Evolutionary conservation across 2,888 invertebrate genomes (phyloP), one percentile per base, ranked within the genome.

Genomic region (Calameuta pallipes): DNA sequence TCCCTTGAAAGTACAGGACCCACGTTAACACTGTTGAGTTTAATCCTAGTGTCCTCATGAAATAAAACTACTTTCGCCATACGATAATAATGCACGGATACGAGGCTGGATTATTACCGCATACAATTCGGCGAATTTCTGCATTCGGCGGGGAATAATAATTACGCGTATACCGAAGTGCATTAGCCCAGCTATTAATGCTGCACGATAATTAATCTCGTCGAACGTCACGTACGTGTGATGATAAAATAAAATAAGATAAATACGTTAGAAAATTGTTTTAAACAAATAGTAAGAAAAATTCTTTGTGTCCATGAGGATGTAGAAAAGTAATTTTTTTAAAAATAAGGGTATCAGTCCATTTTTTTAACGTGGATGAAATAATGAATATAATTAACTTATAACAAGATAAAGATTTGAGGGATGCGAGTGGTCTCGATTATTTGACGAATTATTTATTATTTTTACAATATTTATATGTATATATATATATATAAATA

Each of bases 401-500:
- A 23, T 9, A 56, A 56, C 23, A 56, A 23, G 9, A 6, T 2
- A 23, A 56, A 23, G 23, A 23, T 56, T 56, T 23, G 41, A 56
- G 23, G 41, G 41, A 41, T 23, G 15, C 4, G 41, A 56, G 41
- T 9, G 9, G 1, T 15, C 6, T 56, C 23, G 41, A 56, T 6
- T 23, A 23, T 56, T 56, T 56, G 23, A 56, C 23, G 23, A 56
- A 56, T 76, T 75, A 80, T 81, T 80, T 79, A 83, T 82, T 78
- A 78, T 80, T 79, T 74, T 74, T 73, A 31, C 6, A 69, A 41
- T 71, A 78, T 74, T 31, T 36, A 37, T 75, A 12, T 36, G 11
- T 35, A 35, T 35, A 0, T 35, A 11, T 11, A 11, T 9, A 11
- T 35, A 35, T 35, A 11, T 35, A 34, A 34, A 36, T 36, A 35